Evolutionary conservation across 2,888 invertebrate genomes (phyloP).

Genomic region (Pristionchus exspectatus): DNA sequence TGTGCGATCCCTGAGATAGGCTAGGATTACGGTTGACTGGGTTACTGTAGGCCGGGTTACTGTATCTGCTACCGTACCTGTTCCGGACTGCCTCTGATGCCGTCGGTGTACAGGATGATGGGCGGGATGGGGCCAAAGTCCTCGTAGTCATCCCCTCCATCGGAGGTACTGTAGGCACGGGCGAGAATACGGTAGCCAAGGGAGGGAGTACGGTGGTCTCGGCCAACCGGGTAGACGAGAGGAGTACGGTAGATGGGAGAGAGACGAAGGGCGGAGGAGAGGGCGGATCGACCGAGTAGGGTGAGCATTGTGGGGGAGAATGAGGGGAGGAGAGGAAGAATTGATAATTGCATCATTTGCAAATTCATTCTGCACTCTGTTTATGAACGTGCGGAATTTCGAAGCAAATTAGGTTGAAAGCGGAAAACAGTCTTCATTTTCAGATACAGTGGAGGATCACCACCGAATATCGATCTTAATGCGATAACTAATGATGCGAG

Average conservation of each 20-base stretch:
- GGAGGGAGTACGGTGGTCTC: neutral
- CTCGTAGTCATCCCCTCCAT: neutral
- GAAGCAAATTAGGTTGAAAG: neutral
- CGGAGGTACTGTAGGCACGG: constrained; percentile 1
- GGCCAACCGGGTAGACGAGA: neutral
- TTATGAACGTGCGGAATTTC: neutral
- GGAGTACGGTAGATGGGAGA: constrained; percentile 17
- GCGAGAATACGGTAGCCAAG: neutral
- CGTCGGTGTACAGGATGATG: neutral
- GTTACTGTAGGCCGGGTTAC: neutral
- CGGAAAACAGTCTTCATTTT: neutral
- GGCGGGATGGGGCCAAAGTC: constrained; percentile 28
- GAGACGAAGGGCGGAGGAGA: constrained; percentile 13
- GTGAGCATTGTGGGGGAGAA: neutral
- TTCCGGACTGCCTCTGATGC: neutral
- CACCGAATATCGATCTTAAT: neutral
- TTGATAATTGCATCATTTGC: neutral
- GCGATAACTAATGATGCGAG: neutral
- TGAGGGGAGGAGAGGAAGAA: neutral
- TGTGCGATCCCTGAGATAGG: constrained; percentile 6
- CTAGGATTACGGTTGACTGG: neutral
- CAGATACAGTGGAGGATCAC: neutral
- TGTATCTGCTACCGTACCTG: neutral
- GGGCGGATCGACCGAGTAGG: constrained; percentile 3
- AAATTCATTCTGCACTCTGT: neutral